Evolutionary conservation across 2,797 vertebrate species (phyloP).

Genomic region (Sylvilagus floridanus): DNA sequence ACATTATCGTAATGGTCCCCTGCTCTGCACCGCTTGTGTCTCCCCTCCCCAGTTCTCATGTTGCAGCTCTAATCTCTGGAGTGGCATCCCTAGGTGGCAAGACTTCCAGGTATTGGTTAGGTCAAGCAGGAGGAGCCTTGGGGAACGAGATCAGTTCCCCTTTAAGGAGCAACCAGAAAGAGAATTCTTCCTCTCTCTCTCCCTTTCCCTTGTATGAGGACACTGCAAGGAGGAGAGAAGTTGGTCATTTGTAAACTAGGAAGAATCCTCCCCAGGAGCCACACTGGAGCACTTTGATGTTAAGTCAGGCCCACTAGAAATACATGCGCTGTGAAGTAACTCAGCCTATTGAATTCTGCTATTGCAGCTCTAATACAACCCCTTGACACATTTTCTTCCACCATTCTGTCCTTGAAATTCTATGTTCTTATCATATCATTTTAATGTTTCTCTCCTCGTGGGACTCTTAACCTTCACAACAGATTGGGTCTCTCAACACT

Average conservation of each 20-base stretch:
- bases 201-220: not conserved
- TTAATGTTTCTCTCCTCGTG: accelerated
- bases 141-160: too few relatives aligned
- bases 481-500: not conserved
- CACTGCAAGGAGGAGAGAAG: not conserved
- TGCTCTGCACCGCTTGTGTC: not conserved
- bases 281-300: too few relatives aligned
- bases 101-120: too few relatives aligned
- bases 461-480: not conserved
- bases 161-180: too few relatives aligned
- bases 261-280: not conserved
- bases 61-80: not conserved
- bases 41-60: not conserved
- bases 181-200: too few relatives aligned
- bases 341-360: not conserved
- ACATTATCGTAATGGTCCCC: accelerated
- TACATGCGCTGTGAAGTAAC: not conserved
- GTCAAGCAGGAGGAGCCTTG: not conserved
- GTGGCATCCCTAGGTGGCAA: too few relatives aligned
- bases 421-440: not conserved
- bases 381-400: not conserved
- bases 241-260: too few relatives aligned
- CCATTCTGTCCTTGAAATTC: not conserved
- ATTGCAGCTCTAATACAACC: not conserved
- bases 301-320: not conserved